Conservation (phyloP, 2,113 vertebrate species). For the Malurus elegans region DNA sequence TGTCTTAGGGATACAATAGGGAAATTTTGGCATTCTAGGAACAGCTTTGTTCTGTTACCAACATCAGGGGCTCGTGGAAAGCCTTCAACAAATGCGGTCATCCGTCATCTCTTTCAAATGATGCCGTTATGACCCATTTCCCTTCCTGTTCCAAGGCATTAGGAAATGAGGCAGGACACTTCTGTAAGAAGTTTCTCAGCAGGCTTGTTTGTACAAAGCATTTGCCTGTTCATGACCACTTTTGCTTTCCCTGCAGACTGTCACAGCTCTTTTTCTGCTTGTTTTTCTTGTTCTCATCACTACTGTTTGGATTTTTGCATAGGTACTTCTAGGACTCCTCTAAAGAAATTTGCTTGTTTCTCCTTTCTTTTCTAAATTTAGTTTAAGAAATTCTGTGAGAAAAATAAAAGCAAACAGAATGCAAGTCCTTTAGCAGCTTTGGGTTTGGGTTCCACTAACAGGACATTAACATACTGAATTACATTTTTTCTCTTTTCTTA, state of each 20-base stretch:
- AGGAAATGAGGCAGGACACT: conserved; percentile 40
- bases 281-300: neutral
- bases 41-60: conserved; percentile 18
- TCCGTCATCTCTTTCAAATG: neutral
- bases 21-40: neutral
- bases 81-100: neutral
- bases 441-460: neutral
- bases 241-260: neutral
- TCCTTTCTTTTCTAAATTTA: neutral
- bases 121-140: neutral
- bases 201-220: neutral
- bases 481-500: neutral
- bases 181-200: neutral
- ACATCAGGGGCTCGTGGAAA: neutral
- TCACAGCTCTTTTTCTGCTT: neutral
- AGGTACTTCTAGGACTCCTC: neutral
- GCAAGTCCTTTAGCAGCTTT: neutral
- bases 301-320: neutral
- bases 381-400: neutral
- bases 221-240: neutral
- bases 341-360: neutral
- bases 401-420: neutral
- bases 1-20: neutral
- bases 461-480: rapidly evolving
- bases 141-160: conserved; percentile 45